phyloP scores from a whole-genome alignment of 2,888 invertebrate species.

The Charanyca ferruginea region DNA sequence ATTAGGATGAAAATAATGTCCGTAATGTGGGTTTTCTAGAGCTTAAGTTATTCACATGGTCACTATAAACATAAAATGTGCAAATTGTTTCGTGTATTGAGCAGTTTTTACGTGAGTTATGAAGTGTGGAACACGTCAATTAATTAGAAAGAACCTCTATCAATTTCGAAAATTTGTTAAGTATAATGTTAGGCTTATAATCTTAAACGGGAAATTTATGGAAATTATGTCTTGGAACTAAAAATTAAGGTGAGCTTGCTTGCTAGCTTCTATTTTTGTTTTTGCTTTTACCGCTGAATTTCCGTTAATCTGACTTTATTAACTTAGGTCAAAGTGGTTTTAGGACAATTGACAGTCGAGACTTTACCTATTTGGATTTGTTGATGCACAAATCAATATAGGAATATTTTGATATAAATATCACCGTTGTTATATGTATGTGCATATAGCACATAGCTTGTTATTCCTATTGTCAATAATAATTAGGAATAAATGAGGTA shows the following conservation, averaged over 20 bases:
- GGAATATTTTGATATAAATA: neutral
- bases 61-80: slow-evolving; percentile 69
- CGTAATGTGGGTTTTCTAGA: slow-evolving; percentile 63
- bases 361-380: neutral
- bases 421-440: too few relatives aligned
- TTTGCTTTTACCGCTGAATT: neutral
- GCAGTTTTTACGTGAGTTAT: slow-evolving; percentile 46
- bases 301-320: slow-evolving; percentile 2
- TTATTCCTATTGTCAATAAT: too few relatives aligned
- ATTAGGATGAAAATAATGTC: slow-evolving; percentile 62
- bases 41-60: slow-evolving; percentile 67
- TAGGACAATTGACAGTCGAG: neutral
- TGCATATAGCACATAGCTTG: too few relatives aligned
- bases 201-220: neutral
- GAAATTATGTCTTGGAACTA: neutral
- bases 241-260: neutral
- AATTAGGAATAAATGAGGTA: too few relatives aligned
- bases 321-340: slow-evolving; percentile 11
- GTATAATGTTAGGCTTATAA: neutral
- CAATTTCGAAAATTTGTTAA: slow-evolving; percentile 10
- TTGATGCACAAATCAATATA: slow-evolving; percentile 2
- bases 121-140: slow-evolving; percentile 45
- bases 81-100: slow-evolving; percentile 63
- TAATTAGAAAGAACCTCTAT: slow-evolving; percentile 35
- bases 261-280: neutral